phyloP scores from a whole-genome alignment of 1,140 invertebrate species.

The Brachionus koreanus region DNA sequence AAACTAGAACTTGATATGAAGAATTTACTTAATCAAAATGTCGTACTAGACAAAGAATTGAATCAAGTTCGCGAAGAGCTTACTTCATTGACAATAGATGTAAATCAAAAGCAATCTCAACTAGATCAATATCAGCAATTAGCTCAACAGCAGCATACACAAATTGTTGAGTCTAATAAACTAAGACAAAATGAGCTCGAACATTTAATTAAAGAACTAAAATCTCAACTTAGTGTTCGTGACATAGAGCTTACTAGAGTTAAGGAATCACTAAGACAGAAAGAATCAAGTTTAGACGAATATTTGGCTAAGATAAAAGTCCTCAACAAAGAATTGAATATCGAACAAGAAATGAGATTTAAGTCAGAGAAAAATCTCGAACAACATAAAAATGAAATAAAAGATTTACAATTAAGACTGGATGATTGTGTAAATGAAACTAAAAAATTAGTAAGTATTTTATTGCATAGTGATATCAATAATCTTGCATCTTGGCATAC shows the following conservation, averaged over 20 bases:
- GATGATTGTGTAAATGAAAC: constrained; percentile 40
- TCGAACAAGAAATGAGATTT: constrained; percentile 3
- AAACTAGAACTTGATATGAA: constrained; percentile 44
- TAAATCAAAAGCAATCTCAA: background rate
- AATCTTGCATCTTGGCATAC: background rate
- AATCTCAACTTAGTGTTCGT: background rate
- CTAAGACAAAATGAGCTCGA: constrained; percentile 17
- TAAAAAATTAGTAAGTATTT: constrained; percentile 30
- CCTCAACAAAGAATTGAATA: background rate
- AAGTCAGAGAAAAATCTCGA: constrained; percentile 30
- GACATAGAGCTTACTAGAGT: constrained; percentile 12
- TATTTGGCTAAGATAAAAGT: constrained; percentile 31
- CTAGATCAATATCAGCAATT: background rate
- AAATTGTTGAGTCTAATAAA: background rate
- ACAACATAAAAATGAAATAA: constrained; percentile 38
- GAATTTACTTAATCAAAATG: constrained; percentile 38
- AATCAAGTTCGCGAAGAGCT: background rate
- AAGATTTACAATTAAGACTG: constrained; percentile 24
- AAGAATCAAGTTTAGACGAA: constrained; percentile 1
- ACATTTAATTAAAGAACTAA: constrained; percentile 5
- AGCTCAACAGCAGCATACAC: constrained; percentile 6
- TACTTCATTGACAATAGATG: background rate
- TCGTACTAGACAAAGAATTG: constrained; percentile 10
- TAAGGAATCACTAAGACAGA: background rate
- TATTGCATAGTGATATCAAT: background rate